Evolutionary conservation across 2,797 vertebrate genomes (phyloP).

Genomic region (Scarus forsteni): DNA sequence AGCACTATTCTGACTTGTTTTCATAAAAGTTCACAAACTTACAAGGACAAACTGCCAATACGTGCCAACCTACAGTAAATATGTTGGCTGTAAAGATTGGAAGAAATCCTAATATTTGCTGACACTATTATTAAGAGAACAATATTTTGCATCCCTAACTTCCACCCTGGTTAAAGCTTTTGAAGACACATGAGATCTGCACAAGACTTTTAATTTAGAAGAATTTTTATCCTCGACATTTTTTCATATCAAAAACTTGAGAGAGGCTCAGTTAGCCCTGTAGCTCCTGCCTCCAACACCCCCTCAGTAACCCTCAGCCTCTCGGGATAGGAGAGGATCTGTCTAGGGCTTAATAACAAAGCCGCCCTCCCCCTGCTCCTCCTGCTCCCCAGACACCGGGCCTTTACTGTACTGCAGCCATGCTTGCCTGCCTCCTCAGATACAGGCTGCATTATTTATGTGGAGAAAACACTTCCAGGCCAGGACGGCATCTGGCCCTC

Average conservation of each 20-base stretch:
- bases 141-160: too few species aligned
- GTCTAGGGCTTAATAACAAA: conserved; percentile 72
- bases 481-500: conserved; percentile 83
- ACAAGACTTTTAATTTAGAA: conserved; percentile 15
- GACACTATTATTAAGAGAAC: too few species aligned
- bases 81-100: too few species aligned
- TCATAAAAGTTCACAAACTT: too few species aligned
- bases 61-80: too few species aligned
- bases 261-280: conserved; percentile 28
- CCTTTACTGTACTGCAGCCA: conserved; percentile 62
- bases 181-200: conserved; percentile 8
- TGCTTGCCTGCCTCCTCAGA: conserved; percentile 73
- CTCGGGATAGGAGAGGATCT: conserved; percentile 47
- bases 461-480: conserved; percentile 83
- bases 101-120: too few species aligned
- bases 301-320: conserved; percentile 42
- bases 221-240: conserved; percentile 26
- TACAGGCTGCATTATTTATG: conserved; percentile 84
- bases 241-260: conserved; percentile 39
- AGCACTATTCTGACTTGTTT: too few species aligned
- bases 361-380: conserved; percentile 47
- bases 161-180: background rate
- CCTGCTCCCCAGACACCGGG: conserved; percentile 63
- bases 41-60: too few species aligned
- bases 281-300: conserved; percentile 13